These are phyloP conservation scores for Setophaga coronata DNA, from an alignment of 2,113 vertebrate species.

Conservation along the genomic window DNA sequence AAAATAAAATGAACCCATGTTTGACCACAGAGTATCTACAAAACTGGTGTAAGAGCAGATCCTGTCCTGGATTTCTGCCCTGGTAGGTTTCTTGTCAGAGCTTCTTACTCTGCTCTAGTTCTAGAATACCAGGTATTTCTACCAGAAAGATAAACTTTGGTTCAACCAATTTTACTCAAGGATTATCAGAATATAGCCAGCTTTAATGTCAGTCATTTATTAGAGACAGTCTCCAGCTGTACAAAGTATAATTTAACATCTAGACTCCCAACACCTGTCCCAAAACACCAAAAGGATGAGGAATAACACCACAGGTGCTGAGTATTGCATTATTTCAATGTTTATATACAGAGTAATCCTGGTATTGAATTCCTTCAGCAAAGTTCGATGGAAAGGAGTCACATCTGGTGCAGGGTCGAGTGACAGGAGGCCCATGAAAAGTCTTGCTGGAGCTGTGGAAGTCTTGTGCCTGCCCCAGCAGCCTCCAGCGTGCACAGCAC, in stretches of 20 bases:
- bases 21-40: not conserved
- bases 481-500: not conserved
- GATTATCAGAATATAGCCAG: not conserved
- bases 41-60: not conserved
- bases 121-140: not conserved
- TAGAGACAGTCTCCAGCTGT: not conserved
- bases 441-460: not conserved
- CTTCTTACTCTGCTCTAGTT: not conserved
- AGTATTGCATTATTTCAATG: not conserved
- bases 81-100: not conserved
- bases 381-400: not conserved
- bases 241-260: not conserved
- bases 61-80: no score
- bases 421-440: not conserved
- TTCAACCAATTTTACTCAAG: not conserved
- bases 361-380: not conserved
- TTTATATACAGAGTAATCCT: not conserved
- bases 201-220: not conserved
- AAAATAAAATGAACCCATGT: accelerated
- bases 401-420: accelerated
- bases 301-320: not conserved
- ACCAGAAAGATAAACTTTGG: not conserved
- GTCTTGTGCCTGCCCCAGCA: not conserved
- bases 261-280: not conserved
- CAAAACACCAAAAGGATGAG: not conserved